A percentile compares a stretch with the other conserved stretches of the same genome.
Conservation (phyloP, 2,797 vertebrate genomes). For the Micromesistius poutassou region DNA sequence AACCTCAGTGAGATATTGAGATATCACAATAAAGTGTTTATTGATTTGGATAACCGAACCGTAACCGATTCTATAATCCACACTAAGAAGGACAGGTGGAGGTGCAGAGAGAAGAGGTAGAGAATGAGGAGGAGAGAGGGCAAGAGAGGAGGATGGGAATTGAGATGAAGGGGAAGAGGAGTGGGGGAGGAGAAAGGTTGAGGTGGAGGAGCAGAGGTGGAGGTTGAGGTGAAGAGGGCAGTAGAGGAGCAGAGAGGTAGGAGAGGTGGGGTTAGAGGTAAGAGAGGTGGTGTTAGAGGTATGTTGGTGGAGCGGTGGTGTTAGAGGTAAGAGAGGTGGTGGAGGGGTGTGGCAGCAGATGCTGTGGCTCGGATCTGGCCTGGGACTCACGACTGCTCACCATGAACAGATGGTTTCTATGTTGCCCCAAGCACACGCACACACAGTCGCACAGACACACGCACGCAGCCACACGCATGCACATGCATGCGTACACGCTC, state of each 20-base stretch:
- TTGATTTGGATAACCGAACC: not conserved
- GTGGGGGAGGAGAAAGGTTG: not conserved
- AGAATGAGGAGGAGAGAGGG: slow-evolving; percentile 23
- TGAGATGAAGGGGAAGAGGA: not conserved
- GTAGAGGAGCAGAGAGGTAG: slow-evolving; percentile 24
- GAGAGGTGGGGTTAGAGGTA: not conserved
- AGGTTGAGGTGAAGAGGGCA: not conserved
- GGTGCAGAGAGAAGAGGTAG: slow-evolving; percentile 8
- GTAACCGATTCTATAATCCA: slow-evolving; percentile 14
- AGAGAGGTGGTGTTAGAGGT: not conserved
- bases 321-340: slow-evolving; percentile 18
- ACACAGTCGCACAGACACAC: slow-evolving; percentile 12
- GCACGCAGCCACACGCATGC: not conserved
- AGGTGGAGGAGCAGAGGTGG: not conserved
- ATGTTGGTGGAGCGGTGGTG: slow-evolving; percentile 34
- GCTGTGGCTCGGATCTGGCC: slow-evolving; percentile 61
- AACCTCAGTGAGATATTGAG: not conserved
- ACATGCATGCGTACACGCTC: not conserved
- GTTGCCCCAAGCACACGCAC: slow-evolving; percentile 35
- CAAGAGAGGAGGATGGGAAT: slow-evolving; percentile 2
- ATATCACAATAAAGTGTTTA: not conserved
- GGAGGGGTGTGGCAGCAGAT: slow-evolving; percentile 59
- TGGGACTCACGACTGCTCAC: slow-evolving; percentile 66
- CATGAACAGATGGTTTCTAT: slow-evolving; percentile 75
- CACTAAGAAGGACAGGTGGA: slow-evolving; percentile 17